Evolutionary conservation across 2,888 invertebrate species (phyloP).

Genomic region (Lasiommata megera): DNA sequence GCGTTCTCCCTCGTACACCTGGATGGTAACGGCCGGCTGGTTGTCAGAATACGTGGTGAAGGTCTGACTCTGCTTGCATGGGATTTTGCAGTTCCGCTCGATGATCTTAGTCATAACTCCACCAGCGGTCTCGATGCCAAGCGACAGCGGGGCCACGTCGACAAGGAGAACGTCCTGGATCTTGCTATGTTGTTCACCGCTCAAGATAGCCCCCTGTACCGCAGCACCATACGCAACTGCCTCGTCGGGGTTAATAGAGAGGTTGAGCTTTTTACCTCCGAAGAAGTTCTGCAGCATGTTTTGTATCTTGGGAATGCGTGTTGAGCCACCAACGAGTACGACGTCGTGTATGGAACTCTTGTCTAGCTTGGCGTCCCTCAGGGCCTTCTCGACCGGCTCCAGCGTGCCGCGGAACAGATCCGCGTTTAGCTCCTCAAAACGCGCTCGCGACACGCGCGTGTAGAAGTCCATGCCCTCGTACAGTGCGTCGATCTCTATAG

Average conservation of each 20-base stretch:
- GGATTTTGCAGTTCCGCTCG: constrained; percentile 84
- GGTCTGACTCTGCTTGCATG: constrained; percentile 83
- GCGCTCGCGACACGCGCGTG: constrained; percentile 83
- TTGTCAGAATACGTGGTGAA: constrained; percentile 89
- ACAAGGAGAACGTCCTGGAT: constrained; percentile 83
- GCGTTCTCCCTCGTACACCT: constrained; percentile 86
- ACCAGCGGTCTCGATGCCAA: constrained; percentile 87
- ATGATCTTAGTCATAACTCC: constrained; percentile 87
- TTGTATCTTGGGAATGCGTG: constrained; percentile 83
- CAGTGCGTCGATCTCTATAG: constrained; percentile 66
- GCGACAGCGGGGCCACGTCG: constrained; percentile 79
- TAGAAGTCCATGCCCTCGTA: constrained; percentile 84
- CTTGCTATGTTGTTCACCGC: constrained; percentile 83
- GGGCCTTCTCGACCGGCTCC: constrained; percentile 81
- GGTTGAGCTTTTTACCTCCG: constrained; percentile 78
- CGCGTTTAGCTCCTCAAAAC: constrained; percentile 86
- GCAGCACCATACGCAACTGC: constrained; percentile 81
- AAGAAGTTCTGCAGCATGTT: constrained; percentile 85
- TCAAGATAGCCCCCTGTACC: constrained; percentile 84
- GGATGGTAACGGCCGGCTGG: constrained; percentile 85
- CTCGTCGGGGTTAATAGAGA: constrained; percentile 44
- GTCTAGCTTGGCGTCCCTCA: constrained; percentile 87
- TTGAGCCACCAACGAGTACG: constrained; percentile 83
- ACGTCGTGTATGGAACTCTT: constrained; percentile 86
- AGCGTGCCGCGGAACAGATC: constrained; percentile 79